phyloP scores from a whole-genome alignment of 2,113 vertebrate species.

The Chiloscyllium plagiosum region DNA sequence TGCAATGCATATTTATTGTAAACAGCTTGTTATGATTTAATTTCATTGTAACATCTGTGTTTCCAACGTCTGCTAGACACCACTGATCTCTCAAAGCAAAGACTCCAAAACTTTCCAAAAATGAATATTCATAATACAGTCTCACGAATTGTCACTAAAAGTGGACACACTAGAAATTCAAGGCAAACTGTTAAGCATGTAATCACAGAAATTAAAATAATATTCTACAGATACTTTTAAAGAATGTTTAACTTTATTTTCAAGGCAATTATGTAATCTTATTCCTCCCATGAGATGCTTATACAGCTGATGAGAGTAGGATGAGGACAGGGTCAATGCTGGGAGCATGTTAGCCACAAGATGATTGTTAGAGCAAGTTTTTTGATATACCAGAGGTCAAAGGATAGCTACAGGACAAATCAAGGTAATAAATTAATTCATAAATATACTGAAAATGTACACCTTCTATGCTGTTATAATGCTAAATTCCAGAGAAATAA shows the following conservation, averaged over 20 bases:
- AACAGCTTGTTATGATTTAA: not conserved
- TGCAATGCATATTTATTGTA: not conserved
- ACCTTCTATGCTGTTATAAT: not conserved
- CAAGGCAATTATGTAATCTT: not conserved
- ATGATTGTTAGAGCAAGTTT: not conserved
- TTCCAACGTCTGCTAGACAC: not conserved
- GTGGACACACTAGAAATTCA: not conserved
- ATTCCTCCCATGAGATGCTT: not conserved
- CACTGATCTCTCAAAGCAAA: not conserved
- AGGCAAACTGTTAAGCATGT: not conserved
- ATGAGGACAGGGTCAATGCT: not conserved
- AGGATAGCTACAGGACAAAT: not conserved
- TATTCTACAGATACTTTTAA: not conserved
- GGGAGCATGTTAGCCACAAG: not conserved
- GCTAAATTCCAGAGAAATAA: not conserved
- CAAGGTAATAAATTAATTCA: not conserved
- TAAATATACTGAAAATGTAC: not conserved
- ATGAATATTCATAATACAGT: not conserved
- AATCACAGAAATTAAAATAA: not conserved
- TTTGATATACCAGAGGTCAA: not conserved
- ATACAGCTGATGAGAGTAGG: not conserved
- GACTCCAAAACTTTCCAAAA: not conserved
- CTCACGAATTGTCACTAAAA: not conserved
- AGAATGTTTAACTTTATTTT: not conserved
- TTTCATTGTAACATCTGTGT: not conserved